Evolutionary conservation across 2,888 invertebrate genomes (phyloP).

Genomic region (Pollenia griseotomentosa): DNA sequence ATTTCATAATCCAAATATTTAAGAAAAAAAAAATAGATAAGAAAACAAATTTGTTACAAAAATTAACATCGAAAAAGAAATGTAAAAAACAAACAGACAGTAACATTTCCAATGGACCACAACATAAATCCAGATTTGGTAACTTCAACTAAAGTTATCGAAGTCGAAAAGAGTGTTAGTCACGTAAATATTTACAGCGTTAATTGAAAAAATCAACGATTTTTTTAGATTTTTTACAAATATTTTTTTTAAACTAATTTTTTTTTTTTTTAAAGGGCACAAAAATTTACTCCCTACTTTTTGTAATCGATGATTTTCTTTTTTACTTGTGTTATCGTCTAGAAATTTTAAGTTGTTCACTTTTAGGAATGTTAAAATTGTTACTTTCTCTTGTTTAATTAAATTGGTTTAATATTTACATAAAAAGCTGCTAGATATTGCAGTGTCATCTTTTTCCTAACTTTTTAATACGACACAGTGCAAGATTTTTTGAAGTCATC

Average conservation of each 20-base stretch:
- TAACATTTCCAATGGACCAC: background rate
- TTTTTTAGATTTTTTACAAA: background rate
- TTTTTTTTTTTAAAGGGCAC: background rate
- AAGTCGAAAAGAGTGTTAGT: background rate
- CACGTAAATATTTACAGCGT: constrained; percentile 27
- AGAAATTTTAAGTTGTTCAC: background rate
- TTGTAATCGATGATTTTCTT: background rate
- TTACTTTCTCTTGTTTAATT: background rate
- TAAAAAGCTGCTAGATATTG: no score
- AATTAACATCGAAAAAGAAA: background rate
- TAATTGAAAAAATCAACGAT: constrained; percentile 13
- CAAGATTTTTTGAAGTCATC: no score
- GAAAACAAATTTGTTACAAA: background rate
- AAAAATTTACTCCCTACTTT: background rate
- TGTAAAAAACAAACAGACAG: constrained; percentile 10
- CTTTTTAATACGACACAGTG: no score
- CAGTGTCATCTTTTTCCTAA: no score
- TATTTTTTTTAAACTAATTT: background rate
- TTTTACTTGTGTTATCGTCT: background rate
- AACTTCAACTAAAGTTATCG: background rate
- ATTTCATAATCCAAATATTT: constrained; percentile 34
- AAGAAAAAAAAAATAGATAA: background rate
- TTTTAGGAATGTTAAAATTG: background rate
- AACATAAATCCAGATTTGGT: background rate
- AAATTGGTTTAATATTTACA: no score